Percentiles rank a stretch among this genome's conserved stretches.
Conservation (phyloP, 1,140 invertebrate genomes). For the Odontomachus brunneus region DNA sequence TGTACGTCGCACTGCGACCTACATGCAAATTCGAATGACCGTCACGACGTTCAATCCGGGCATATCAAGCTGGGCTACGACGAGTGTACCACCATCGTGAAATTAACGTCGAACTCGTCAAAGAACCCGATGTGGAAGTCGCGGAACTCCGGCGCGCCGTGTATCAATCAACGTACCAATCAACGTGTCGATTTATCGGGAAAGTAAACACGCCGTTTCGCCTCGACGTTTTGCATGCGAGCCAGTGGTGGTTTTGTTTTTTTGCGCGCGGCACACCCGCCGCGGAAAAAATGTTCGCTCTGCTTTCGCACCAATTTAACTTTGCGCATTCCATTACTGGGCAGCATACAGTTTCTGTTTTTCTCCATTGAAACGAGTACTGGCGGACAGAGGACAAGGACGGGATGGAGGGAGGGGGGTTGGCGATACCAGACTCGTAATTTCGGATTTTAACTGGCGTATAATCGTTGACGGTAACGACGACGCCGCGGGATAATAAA, state of each 20-base stretch:
- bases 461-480: conserved; percentile 58
- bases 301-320: conserved; percentile 44
- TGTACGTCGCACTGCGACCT: no score
- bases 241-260: conserved; percentile 34
- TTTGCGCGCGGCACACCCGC: neutral
- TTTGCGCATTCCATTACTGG: conserved; percentile 38
- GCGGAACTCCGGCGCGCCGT: neutral
- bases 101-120: conserved; percentile 3
- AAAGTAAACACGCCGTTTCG: conserved; percentile 27
- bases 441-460: conserved; percentile 54
- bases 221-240: conserved; percentile 20
- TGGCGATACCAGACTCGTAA: no score
- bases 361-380: conserved; percentile 29
- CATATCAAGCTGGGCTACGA: neutral
- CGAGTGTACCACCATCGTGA: neutral
- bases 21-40: no score
- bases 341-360: conserved; percentile 44
- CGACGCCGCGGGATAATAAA: conserved; percentile 55
- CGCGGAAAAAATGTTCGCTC: conserved; percentile 32
- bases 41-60: no score
- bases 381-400: no score
- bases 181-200: conserved; percentile 29
- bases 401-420: no score
- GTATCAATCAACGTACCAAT: conserved; percentile 46
- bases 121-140: conserved; percentile 17